Evolutionary conservation across 1,140 invertebrate genomes (phyloP).

Genomic region (Helicoverpa zea): DNA sequence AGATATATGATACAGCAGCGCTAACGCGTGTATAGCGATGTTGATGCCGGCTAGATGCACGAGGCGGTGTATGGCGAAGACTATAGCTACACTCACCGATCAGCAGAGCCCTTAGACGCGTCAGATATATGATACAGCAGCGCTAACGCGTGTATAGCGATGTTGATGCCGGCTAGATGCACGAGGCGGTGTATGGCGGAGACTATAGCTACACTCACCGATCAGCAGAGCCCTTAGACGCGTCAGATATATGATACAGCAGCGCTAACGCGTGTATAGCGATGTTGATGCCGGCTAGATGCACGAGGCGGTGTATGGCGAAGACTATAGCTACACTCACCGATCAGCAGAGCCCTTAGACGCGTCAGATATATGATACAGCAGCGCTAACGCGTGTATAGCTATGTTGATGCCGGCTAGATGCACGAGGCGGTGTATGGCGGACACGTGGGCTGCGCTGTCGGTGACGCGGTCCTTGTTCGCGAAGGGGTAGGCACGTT

Average conservation of each 20-base stretch:
- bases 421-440: conserved; percentile 96
- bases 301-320: no score
- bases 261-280: conserved; percentile 95
- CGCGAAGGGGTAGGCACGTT: conserved; percentile 94
- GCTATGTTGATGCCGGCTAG: conserved; percentile 93
- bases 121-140: conserved; percentile 95
- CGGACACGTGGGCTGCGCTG: conserved; percentile 91
- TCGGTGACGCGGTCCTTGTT: conserved; percentile 87
- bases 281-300: no score
- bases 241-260: conserved; percentile 93
- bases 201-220: conserved; percentile 76
- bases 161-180: no score
- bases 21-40: conserved; percentile 93
- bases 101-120: conserved; percentile 85
- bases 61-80: no score
- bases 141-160: conserved; percentile 93
- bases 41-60: no score
- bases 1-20: conserved; percentile 94
- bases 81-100: conserved; percentile 82
- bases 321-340: conserved; percentile 66
- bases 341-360: conserved; percentile 87
- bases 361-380: conserved; percentile 93
- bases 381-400: conserved; percentile 94
- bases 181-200: no score
- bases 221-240: conserved; percentile 86